Evolutionary conservation across 2,888 invertebrate species (phyloP).

Genomic region (Caenorhabditis drosophilae): DNA sequence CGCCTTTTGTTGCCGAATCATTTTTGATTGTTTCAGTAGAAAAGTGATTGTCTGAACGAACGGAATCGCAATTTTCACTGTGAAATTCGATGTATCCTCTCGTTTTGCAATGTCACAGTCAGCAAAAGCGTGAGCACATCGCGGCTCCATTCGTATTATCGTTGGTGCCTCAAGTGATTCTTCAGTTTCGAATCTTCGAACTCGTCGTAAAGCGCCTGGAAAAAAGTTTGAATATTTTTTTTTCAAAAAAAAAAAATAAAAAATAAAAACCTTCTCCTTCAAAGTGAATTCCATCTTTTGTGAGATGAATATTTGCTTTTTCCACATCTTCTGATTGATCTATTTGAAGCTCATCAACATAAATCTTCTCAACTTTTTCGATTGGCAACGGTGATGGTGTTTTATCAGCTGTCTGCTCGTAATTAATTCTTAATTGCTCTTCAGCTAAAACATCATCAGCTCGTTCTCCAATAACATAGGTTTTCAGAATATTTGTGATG

Average conservation of each 20-base stretch:
- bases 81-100: slow-evolving; percentile 63
- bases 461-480: slow-evolving; percentile 65
- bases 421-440: slow-evolving; percentile 38
- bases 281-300: slow-evolving; percentile 56
- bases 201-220: slow-evolving; percentile 29
- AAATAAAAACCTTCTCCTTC: slow-evolving; percentile 50
- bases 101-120: slow-evolving; percentile 64
- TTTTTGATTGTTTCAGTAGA: slow-evolving; percentile 24
- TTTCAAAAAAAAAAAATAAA: background rate
- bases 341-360: slow-evolving; percentile 60
- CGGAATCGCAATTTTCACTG: slow-evolving; percentile 54
- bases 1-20: slow-evolving; percentile 27
- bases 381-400: slow-evolving; percentile 44
- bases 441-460: slow-evolving; percentile 54
- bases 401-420: slow-evolving; percentile 54
- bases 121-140: slow-evolving; percentile 60
- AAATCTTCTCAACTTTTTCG: slow-evolving; percentile 54
- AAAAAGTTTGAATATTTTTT: background rate
- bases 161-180: slow-evolving; percentile 55
- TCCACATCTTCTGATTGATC: slow-evolving; percentile 51
- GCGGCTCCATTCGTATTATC: slow-evolving; percentile 35
- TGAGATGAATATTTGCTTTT: slow-evolving; percentile 56
- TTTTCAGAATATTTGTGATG: slow-evolving; percentile 67
- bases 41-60: slow-evolving; percentile 39
- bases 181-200: slow-evolving; percentile 52